Evolutionary conservation across 2,888 invertebrate species (phyloP).

Genomic region (Quadroppia sp.): DNA sequence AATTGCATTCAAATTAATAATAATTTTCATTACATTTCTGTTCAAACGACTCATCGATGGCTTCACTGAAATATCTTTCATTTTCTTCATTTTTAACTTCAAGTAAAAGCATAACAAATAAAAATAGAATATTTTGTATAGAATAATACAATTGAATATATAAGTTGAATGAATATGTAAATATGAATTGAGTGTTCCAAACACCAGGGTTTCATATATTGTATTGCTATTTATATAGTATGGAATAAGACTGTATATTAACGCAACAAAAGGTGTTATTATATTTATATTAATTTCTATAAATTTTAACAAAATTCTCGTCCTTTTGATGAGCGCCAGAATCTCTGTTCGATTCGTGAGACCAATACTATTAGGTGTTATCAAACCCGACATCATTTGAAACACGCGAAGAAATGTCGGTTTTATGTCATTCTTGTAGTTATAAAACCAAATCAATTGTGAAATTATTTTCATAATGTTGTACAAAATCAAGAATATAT

Average conservation of each 20-base stretch:
- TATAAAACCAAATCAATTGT: neutral
- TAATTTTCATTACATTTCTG: neutral
- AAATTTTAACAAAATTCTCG: neutral
- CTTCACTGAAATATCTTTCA: neutral
- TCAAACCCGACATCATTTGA: slow-evolving; percentile 22
- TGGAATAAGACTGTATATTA: neutral
- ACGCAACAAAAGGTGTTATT: neutral
- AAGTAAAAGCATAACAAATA: neutral
- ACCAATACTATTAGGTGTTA: neutral
- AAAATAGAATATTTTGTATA: too few relatives aligned
- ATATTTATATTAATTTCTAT: neutral
- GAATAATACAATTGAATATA: too few relatives aligned
- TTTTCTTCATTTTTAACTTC: neutral
- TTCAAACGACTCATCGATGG: neutral
- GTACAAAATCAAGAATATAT: too few relatives aligned
- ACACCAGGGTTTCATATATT: neutral
- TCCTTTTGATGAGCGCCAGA: neutral
- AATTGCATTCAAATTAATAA: neutral
- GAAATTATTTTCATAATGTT: too few relatives aligned
- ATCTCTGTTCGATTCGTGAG: neutral
- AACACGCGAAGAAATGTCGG: slow-evolving; percentile 4
- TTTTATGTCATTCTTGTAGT: neutral
- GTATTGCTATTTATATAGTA: neutral
- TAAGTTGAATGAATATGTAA: too few relatives aligned
- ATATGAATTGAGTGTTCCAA: too few relatives aligned